Percentiles rank a stretch among this genome's conserved stretches.
Conservation (phyloP, 1,140 invertebrate species). For the Andricus grossulariae region DNA sequence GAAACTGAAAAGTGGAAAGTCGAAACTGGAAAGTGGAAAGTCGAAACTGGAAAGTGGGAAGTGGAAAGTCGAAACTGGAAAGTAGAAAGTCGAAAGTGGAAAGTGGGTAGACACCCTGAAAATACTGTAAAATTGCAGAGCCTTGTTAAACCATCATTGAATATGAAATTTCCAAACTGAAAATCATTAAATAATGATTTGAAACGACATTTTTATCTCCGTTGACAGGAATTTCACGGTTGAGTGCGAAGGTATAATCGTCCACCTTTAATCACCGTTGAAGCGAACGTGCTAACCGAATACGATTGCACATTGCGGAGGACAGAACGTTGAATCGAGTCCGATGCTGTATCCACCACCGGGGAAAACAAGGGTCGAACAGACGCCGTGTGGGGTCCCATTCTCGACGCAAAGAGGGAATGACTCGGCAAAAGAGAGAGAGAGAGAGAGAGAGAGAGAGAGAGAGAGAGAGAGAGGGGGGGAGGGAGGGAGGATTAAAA, state of each 20-base stretch:
- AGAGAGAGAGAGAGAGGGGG: neutral
- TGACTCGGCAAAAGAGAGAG: constrained; percentile 17
- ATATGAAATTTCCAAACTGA: too few species aligned
- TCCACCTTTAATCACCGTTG: constrained; percentile 25
- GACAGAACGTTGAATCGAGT: constrained; percentile 3
- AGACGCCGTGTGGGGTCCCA: constrained; percentile 26
- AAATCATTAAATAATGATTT: neutral
- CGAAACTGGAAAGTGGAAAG: too few species aligned
- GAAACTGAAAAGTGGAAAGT: too few species aligned
- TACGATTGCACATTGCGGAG: constrained; percentile 14
- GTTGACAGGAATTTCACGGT: neutral
- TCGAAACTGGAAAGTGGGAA: too few species aligned
- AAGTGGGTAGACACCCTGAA: too few species aligned
- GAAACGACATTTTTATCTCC: neutral
- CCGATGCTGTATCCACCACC: constrained; percentile 5
- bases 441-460: neutral
- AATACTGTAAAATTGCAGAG: too few species aligned
- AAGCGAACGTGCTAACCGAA: constrained; percentile 10
- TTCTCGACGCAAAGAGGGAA: constrained; percentile 24
- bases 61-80: too few species aligned
- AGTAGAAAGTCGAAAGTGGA: too few species aligned
- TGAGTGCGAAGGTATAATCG: neutral
- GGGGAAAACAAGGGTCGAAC: constrained; percentile 25
- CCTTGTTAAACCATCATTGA: too few species aligned
- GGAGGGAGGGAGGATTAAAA: neutral